Evolutionary conservation across 2,113 vertebrate species (phyloP).

Genomic region (Thryonomys swinderianus): DNA sequence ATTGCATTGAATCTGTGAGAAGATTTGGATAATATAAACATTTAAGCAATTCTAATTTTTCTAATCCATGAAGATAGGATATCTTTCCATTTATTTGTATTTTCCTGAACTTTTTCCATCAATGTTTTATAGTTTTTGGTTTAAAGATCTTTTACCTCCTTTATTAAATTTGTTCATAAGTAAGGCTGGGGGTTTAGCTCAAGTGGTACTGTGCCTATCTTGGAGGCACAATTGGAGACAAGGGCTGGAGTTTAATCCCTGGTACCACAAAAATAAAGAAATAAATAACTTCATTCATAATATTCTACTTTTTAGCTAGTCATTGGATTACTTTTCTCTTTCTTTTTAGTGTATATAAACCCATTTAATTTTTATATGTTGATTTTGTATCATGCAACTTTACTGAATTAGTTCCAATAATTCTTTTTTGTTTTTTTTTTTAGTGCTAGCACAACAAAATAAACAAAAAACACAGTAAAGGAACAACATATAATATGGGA

Average conservation of each 20-base stretch:
- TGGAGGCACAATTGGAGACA: no score
- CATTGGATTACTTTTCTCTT: neutral
- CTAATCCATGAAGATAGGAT: neutral
- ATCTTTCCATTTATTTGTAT: neutral
- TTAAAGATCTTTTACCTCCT: neutral
- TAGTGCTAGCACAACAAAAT: neutral
- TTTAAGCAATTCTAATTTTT: neutral
- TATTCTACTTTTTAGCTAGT: neutral
- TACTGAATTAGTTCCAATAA: neutral
- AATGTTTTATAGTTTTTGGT: neutral
- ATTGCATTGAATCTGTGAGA: neutral
- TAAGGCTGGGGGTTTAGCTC: no score
- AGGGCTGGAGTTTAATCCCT: no score
- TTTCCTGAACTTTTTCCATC: neutral
- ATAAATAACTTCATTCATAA: no score
- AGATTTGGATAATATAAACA: neutral
- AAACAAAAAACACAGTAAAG: neutral
- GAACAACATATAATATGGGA: neutral
- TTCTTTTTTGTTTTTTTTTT: neutral
- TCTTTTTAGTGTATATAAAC: neutral
- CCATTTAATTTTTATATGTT: neutral
- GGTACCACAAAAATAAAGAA: no score
- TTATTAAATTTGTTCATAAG: neutral
- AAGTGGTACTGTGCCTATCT: no score
- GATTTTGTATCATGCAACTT: neutral